phyloP scores from a whole-genome alignment of 2,797 vertebrate genomes.

The Poeciliopsis paucimaculata region DNA sequence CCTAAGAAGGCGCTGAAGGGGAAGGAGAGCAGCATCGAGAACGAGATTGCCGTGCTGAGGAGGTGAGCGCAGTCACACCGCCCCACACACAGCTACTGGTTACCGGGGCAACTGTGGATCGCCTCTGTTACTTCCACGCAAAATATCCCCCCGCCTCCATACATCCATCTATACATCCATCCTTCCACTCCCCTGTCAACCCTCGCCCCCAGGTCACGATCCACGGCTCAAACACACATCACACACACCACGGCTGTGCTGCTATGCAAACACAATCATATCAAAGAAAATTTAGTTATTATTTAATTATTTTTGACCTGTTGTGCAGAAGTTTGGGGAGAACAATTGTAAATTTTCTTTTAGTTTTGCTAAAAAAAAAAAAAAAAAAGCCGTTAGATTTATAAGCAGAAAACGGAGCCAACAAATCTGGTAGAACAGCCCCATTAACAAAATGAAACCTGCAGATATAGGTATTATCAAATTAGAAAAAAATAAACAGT shows the following conservation, averaged over 20 bases:
- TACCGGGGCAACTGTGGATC: slow-evolving; percentile 66
- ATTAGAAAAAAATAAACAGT: too few species aligned
- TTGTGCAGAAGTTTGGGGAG: too few species aligned
- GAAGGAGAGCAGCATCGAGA: slow-evolving; percentile 98
- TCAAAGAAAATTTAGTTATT: too few species aligned
- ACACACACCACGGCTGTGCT: slow-evolving; percentile 25
- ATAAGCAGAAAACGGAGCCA: too few species aligned
- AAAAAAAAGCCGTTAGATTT: too few species aligned
- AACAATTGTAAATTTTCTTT: too few species aligned
- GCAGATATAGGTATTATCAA: too few species aligned
- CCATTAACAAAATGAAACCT: too few species aligned
- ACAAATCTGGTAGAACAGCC: too few species aligned
- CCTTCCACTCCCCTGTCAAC: neutral
- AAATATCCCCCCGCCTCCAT: slow-evolving; percentile 1
- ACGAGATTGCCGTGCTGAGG: slow-evolving; percentile 94
- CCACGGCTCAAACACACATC: slow-evolving; percentile 33
- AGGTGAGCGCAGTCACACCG: slow-evolving; percentile 83
- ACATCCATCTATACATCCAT: neutral
- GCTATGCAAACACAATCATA: slow-evolving; percentile 1
- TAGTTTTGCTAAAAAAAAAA: too few species aligned
- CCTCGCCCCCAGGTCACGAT: slow-evolving; percentile 34
- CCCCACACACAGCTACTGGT: slow-evolving; percentile 47
- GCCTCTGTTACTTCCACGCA: slow-evolving; percentile 22
- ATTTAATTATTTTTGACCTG: too few species aligned
- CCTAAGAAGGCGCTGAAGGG: slow-evolving; percentile 98